Evolutionary conservation across 2,888 invertebrate genomes (phyloP), one percentile per base, ranked within the genome.

Genomic region (Serrognathus titanus): DNA sequence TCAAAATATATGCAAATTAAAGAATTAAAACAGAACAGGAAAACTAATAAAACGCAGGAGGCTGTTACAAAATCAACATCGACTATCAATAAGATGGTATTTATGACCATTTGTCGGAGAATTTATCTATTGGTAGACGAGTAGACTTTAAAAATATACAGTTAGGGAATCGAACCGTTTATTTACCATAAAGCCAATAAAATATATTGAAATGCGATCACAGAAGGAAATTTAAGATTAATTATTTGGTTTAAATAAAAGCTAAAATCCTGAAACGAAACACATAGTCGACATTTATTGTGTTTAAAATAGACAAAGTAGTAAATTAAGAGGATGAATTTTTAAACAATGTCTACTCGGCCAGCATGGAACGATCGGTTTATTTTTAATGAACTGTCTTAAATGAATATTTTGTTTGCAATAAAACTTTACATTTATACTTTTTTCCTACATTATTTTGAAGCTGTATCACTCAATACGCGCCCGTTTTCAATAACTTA

Each of bases 101-200:
- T 31, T 31, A 31, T 31, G 24, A 31, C 24, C 24, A 31, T 31
- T 31, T 31, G 24, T 31, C 24, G 24, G 24, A 31, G 24, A 31
- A 31, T 31, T 31, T 31, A 31, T 31, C 24, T 31, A 31, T 31
- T 31, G 24, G 24, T 31, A 31, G 24, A 31, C 24, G 43, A 11
- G 12, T 43, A 20, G 43, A 43, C 43, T 13, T 43, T 20, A 13
- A 43, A 43, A 43, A 54, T 54, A 54, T 48, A 54, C 54, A 54
- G 40, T 48, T 43, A 48, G 36, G 51, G 51, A 56, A 56, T 56
- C 48, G 39, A 51, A 51, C 51, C 47, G 47, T 51, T 56, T 50
- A 56, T 56, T 56, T 51, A 41, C 56, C 47, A 51, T 56, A 56
- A 56, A 56, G 51, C 51, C 51, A 46, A 56, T 51, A 56, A 56